phyloP scores from a whole-genome alignment of 2,888 invertebrate genomes.

The Athalia rosae region DNA sequence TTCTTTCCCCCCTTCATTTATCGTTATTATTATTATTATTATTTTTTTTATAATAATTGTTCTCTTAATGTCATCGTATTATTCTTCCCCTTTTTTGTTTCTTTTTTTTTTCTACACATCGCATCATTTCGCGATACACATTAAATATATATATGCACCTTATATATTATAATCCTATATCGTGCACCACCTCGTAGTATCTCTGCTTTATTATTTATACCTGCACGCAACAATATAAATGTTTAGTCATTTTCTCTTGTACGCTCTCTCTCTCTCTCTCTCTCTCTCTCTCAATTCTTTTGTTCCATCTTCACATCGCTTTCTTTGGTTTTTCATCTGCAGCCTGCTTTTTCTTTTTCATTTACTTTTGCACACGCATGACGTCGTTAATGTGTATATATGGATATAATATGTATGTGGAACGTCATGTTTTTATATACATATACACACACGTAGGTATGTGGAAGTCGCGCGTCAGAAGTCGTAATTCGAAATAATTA shows the following conservation, averaged over 20 bases:
- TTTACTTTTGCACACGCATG: neutral
- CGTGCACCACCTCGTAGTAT: too few species aligned
- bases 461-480: constrained; percentile 5
- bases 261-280: constrained; percentile 39
- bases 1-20: constrained; percentile 20
- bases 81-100: constrained; percentile 39
- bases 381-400: too few species aligned
- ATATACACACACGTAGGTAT: too few species aligned
- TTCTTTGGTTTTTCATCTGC: neutral
- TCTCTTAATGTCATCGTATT: constrained; percentile 39
- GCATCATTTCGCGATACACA: neutral
- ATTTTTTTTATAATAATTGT: constrained; percentile 35
- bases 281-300: constrained; percentile 33
- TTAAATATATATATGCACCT: too few species aligned
- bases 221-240: too few species aligned
- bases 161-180: too few species aligned
- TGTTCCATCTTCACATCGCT: neutral
- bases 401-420: neutral
- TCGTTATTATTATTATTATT: constrained; percentile 8
- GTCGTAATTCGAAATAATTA: constrained; percentile 36
- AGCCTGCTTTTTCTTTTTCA: constrained; percentile 18
- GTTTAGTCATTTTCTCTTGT: too few species aligned
- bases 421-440: too few species aligned
- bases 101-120: constrained; percentile 39
- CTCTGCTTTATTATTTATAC: too few species aligned